Conservation (phyloP, 35 echinoderm and acorn worm species). For the Antedon bifida region DNA sequence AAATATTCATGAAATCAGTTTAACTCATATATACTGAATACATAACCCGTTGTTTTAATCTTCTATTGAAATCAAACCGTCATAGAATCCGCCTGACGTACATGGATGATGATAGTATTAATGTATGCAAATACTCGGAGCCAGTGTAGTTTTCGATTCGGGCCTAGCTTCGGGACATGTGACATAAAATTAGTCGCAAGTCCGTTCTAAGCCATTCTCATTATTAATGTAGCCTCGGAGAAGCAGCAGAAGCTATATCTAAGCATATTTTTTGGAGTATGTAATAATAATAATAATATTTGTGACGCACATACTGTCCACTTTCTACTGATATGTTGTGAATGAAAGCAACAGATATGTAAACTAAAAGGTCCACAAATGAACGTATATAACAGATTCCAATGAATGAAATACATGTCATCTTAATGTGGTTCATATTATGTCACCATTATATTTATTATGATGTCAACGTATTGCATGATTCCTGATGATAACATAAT, state of each 20-base stretch:
- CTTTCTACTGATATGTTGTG: no score
- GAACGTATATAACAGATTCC: no score
- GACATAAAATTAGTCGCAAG: background rate
- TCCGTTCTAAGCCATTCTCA: background rate
- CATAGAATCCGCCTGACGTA: background rate
- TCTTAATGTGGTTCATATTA: no score
- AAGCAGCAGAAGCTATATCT: background rate
- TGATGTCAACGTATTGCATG: no score
- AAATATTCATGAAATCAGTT: no score
- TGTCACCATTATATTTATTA: no score
- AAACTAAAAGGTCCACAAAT: no score
- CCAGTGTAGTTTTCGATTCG: background rate
- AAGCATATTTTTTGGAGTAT: background rate
- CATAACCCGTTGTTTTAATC: background rate
- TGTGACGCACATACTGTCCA: background rate
- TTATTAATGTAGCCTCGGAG: background rate
- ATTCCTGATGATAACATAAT: no score
- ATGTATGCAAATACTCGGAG: background rate
- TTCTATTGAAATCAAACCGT: background rate
- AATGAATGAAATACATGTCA: no score
- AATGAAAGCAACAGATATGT: no score
- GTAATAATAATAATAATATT: constrained; percentile 1
- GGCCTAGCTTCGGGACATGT: background rate
- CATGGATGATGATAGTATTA: background rate
- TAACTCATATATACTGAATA: no score